Evolutionary conservation across 30 jellyfish, hydroid and myxozoan species (phyloP).

Genomic region (Aurelia aurita): DNA sequence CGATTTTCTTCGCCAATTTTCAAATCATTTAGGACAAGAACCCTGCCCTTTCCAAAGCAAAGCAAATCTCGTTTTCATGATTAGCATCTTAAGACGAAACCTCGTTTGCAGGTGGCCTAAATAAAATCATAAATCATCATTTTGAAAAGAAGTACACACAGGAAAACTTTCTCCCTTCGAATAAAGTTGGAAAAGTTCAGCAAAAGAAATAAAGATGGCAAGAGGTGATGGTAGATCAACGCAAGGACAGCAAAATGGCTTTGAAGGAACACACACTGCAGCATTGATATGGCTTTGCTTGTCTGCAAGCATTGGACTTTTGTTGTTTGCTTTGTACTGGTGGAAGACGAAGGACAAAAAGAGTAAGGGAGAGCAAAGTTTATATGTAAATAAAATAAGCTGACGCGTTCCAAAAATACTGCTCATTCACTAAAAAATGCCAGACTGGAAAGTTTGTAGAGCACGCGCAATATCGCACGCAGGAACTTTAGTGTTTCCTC

Average conservation of each 20-base stretch:
- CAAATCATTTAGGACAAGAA: conserved; percentile 11
- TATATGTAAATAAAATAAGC: not conserved
- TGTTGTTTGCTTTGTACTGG: conserved; percentile 61
- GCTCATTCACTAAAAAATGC: too few relatives aligned
- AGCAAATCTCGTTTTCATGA: conserved; percentile 34
- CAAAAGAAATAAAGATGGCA: not conserved
- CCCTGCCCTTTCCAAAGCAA: conserved; percentile 27
- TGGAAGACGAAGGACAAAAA: conserved; percentile 68
- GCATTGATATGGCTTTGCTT: conserved; percentile 86
- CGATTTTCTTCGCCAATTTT: not conserved
- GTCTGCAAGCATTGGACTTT: conserved; percentile 71
- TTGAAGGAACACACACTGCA: conserved; percentile 69
- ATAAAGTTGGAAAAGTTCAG: not conserved
- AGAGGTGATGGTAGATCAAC: not conserved
- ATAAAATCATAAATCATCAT: not conserved
- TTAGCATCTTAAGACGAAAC: not conserved
- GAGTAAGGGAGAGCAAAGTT: conserved; percentile 31
- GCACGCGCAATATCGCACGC: too few relatives aligned
- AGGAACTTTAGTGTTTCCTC: too few relatives aligned
- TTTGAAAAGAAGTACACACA: too few relatives aligned
- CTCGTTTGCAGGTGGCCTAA: conserved; percentile 22
- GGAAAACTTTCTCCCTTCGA: not conserved
- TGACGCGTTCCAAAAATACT: too few relatives aligned
- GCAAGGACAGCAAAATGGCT: not conserved
- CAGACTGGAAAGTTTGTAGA: too few relatives aligned